Conservation (phyloP, 2,113 vertebrate species). For the Cygnus buccinator region DNA sequence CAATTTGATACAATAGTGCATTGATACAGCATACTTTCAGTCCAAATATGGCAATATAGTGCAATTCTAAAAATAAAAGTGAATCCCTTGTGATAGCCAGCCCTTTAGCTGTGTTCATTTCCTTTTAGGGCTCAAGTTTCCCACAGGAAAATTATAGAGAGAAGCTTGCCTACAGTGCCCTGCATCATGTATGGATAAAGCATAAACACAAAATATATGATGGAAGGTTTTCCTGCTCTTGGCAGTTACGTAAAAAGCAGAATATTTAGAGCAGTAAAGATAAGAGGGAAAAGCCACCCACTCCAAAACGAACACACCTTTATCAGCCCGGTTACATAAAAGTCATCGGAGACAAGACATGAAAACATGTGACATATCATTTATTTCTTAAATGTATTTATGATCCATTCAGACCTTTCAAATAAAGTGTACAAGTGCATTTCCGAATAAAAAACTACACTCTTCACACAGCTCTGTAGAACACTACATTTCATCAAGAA, state of each 20-base stretch:
- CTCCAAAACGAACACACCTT: not conserved
- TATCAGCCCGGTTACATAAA: not conserved
- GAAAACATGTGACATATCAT: slow-evolving; percentile 53
- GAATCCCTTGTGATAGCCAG: slow-evolving; percentile 81
- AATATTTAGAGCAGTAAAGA: not conserved
- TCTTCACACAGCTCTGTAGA: slow-evolving; percentile 66
- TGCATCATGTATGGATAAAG: slow-evolving; percentile 57
- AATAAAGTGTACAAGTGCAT: slow-evolving; percentile 70
- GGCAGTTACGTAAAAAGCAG: not conserved
- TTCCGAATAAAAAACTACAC: slow-evolving; percentile 74
- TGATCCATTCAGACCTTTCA: slow-evolving; percentile 67
- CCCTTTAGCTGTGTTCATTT: slow-evolving; percentile 73
- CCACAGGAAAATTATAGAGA: slow-evolving; percentile 85
- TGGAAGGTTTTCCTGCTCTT: slow-evolving; percentile 41
- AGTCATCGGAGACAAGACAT: slow-evolving; percentile 15
- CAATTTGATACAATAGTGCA: slow-evolving; percentile 69
- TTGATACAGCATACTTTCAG: slow-evolving; percentile 70
- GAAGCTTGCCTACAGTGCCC: slow-evolving; percentile 74
- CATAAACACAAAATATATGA: not conserved
- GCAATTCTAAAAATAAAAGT: slow-evolving; percentile 82
- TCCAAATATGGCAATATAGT: slow-evolving; percentile 88
- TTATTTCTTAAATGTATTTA: slow-evolving; percentile 66
- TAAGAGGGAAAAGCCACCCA: not conserved
- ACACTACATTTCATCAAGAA: slow-evolving; percentile 69
- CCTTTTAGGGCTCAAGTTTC: slow-evolving; percentile 87